Evolutionary conservation across 1,140 invertebrate genomes (phyloP).

Genomic region (Drosophila pallidifrons): DNA sequence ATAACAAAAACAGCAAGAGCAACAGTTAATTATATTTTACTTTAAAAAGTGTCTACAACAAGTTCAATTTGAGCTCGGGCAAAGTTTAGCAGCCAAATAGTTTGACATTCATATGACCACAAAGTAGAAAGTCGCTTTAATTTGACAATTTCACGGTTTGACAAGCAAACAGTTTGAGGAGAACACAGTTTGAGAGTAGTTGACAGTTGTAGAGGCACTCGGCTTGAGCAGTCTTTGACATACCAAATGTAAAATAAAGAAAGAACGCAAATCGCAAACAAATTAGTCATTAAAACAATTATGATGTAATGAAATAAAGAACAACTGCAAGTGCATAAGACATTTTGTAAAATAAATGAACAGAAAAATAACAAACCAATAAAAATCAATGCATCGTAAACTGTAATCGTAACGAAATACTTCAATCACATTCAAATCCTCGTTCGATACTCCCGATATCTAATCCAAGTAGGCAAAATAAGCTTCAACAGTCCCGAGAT

Average conservation of each 20-base stretch:
- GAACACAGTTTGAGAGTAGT: not conserved
- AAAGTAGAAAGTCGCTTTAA: not conserved
- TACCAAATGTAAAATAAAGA: constrained; percentile 52
- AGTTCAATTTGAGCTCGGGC: constrained; percentile 15
- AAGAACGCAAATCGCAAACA: constrained; percentile 21
- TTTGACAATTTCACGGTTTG: constrained; percentile 3
- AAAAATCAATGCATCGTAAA: constrained; percentile 36
- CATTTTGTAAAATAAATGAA: constrained; percentile 61
- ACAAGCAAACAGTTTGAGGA: constrained; percentile 1
- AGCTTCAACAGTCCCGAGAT: constrained; percentile 58
- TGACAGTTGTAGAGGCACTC: not conserved
- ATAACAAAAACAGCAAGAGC: constrained; percentile 31
- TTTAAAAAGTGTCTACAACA: constrained; percentile 40
- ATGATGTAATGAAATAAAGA: constrained; percentile 43
- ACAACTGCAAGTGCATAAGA: constrained; percentile 37
- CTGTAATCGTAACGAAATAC: constrained; percentile 1
- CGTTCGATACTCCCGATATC: not conserved
- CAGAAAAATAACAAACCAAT: constrained; percentile 33
- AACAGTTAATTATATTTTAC: constrained; percentile 34
- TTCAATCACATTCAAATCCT: not conserved
- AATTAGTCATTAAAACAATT: constrained; percentile 49
- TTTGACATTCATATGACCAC: not conserved
- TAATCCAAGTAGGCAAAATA: constrained; percentile 41
- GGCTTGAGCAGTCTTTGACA: not conserved
- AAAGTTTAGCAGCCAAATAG: constrained; percentile 33